Evolutionary conservation across 2,797 vertebrate genomes (phyloP).

Genomic region (Dromococcyx pavoninus): DNA sequence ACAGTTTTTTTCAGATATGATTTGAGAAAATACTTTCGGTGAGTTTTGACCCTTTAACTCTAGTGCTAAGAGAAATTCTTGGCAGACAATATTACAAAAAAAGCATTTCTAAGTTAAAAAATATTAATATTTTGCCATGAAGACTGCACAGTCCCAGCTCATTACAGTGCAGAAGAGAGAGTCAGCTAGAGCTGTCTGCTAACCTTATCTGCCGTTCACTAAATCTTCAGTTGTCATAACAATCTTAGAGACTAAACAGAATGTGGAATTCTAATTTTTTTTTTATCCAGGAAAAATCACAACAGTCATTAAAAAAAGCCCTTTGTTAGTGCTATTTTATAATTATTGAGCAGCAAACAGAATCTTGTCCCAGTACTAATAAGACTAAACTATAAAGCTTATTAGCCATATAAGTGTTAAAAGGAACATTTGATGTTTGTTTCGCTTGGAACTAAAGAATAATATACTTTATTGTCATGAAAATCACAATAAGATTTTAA

Average conservation of each 20-base stretch:
- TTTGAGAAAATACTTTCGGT: neutral
- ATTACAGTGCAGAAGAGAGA: neutral
- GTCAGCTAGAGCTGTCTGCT: neutral
- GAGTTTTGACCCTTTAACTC: neutral
- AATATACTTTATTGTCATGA: neutral
- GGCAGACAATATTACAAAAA: neutral
- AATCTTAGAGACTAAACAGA: neutral
- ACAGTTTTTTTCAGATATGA: neutral
- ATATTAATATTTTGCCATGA: neutral
- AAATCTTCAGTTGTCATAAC: neutral
- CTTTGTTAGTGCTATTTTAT: neutral
- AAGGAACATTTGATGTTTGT: neutral
- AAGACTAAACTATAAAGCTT: neutral
- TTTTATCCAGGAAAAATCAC: neutral
- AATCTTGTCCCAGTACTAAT: neutral
- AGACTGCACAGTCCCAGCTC: neutral
- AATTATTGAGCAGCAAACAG: neutral
- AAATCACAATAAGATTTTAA: neutral
- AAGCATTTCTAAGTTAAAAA: neutral
- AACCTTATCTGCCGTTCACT: neutral
- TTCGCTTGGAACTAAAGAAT: neutral
- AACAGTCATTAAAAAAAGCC: neutral
- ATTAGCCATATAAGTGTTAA: neutral
- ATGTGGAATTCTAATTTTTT: neutral
- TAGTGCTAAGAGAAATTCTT: neutral